phyloP scores from a whole-genome alignment of 2,888 invertebrate genomes.

The Eurytoma californica region DNA sequence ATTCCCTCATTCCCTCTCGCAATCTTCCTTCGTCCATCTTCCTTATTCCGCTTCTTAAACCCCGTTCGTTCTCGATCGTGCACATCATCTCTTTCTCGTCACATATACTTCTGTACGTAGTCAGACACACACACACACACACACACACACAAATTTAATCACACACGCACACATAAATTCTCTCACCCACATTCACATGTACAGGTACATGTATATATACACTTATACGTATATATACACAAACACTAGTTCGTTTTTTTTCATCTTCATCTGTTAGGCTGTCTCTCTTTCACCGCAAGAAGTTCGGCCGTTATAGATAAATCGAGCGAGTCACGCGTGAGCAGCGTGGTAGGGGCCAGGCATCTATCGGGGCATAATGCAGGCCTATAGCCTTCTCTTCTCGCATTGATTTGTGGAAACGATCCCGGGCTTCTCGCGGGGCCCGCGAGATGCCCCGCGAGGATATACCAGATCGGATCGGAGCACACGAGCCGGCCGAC shows the following conservation, averaged over 20 bases:
- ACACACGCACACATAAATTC: too few species aligned
- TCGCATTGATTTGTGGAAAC: slow-evolving; percentile 57
- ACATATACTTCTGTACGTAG: too few species aligned
- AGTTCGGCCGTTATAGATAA: slow-evolving; percentile 31
- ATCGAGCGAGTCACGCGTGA: slow-evolving; percentile 47
- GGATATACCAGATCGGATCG: slow-evolving; percentile 53
- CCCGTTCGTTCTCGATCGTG: slow-evolving; percentile 46
- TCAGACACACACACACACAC: too few species aligned
- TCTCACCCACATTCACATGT: too few species aligned
- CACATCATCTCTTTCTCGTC: slow-evolving; percentile 43
- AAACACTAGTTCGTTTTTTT: too few species aligned
- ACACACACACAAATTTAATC: too few species aligned
- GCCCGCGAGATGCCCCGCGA: slow-evolving; percentile 42
- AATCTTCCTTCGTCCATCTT: slow-evolving; percentile 50
- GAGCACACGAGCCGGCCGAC: slow-evolving; percentile 45
- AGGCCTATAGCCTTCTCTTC: slow-evolving; percentile 14
- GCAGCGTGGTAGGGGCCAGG: not conserved
- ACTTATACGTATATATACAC: too few species aligned
- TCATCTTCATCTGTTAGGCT: too few species aligned
- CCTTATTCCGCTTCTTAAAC: slow-evolving; percentile 46
- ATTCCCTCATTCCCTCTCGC: slow-evolving; percentile 1
- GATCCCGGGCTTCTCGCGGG: slow-evolving; percentile 35
- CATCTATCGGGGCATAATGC: slow-evolving; percentile 49
- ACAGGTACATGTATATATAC: too few species aligned
- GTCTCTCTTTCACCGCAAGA: slow-evolving; percentile 25